These are phyloP conservation scores for Gymnopithys bicolor DNA, from an alignment of 2,797 vertebrate species.

Conservation along the genomic window DNA sequence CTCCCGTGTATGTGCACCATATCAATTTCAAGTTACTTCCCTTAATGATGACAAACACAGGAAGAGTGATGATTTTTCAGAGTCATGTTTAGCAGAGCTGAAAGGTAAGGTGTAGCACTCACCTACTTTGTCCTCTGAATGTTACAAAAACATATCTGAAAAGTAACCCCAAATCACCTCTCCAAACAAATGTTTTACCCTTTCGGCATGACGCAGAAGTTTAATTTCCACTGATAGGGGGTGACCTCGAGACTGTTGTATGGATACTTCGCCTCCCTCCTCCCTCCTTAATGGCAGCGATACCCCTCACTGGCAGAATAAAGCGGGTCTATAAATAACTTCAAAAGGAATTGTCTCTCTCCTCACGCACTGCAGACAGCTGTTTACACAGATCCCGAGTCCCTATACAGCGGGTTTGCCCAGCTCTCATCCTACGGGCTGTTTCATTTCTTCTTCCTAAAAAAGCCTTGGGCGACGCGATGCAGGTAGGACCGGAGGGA, in stretches of 20 bases:
- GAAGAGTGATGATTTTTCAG: neutral
- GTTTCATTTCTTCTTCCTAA: neutral
- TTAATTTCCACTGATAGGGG: constrained; percentile 4
- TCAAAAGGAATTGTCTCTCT: constrained; percentile 27
- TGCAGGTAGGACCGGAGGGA: neutral
- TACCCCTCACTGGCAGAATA: constrained; percentile 9
- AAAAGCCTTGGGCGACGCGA: neutral
- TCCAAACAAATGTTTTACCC: neutral
- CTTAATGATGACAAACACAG: neutral
- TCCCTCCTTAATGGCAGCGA: neutral
- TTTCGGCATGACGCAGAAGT: constrained; percentile 32
- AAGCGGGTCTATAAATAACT: constrained; percentile 52
- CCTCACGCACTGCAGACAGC: constrained; percentile 33
- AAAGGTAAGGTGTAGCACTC: neutral
- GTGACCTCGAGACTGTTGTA: constrained; percentile 21
- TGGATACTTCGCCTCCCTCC: neutral
- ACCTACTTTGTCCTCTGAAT: neutral
- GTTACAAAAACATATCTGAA: neutral
- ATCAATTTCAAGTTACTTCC: neutral
- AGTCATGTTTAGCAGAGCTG: neutral
- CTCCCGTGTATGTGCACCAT: neutral
- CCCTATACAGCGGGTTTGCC: neutral
- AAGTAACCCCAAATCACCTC: neutral
- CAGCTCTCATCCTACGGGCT: neutral
- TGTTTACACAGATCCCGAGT: neutral